Percentiles rank a stretch among this genome's conserved stretches.
These are phyloP conservation scores for Microtus pennsylvanicus DNA, from an alignment of 2,113 vertebrate species.

Conservation along the genomic window DNA sequence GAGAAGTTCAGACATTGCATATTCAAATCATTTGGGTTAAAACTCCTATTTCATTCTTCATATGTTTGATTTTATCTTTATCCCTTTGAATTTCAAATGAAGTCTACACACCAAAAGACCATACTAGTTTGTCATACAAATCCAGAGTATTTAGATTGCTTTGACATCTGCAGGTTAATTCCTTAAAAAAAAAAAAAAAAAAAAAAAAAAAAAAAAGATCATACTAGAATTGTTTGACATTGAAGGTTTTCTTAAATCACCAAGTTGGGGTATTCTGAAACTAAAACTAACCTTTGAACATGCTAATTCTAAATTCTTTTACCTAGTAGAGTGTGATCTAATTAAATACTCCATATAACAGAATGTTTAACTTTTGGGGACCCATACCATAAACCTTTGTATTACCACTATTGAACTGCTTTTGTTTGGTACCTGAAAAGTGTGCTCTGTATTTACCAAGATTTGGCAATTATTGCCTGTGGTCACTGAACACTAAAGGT, in stretches of 20 bases:
- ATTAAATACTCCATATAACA: not conserved
- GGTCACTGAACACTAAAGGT: not conserved
- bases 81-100: not conserved
- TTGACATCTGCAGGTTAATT: not conserved
- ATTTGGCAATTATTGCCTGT: not conserved
- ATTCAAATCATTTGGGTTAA: not conserved
- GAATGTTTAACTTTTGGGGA: not conserved
- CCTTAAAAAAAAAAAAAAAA: not conserved
- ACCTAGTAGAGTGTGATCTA: not conserved
- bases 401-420: not conserved
- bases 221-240: not conserved
- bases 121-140: not conserved
- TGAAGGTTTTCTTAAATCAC: not conserved
- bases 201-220: not conserved
- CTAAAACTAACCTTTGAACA: not conserved
- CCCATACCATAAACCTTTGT: not conserved
- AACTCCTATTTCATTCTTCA: slow-evolving; percentile 6
- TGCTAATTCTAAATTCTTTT: not conserved
- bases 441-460: not conserved
- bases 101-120: not conserved
- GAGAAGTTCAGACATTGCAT: not conserved
- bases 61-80: not conserved
- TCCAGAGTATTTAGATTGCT: not conserved
- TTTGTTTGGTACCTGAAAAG: not conserved
- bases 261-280: not conserved